Evolutionary conservation across 2,888 invertebrate genomes (phyloP), one percentile per base, ranked within the genome.

Genomic region (Helicoverpa assulta): DNA sequence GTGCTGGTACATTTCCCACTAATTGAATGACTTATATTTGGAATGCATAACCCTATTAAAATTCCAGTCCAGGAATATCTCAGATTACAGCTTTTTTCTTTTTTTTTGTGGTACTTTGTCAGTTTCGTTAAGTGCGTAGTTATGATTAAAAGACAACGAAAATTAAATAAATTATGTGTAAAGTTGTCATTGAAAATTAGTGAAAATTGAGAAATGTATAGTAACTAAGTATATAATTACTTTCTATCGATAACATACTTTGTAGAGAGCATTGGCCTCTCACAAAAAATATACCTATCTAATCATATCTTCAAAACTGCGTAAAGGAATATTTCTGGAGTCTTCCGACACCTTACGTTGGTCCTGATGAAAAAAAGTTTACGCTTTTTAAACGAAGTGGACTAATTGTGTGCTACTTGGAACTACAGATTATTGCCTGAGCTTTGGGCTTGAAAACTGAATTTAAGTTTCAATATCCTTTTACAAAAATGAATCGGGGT

Each of bases 31-130:
- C 62, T 19, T 52, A 56, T 54, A 52, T 61, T 51, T 54, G 21
- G 19, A 70, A 76, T 76, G 56, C 67, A 63, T 66, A 52, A 57
- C 40, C 21, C 33, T 50, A 69, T 65, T 75, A 75, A 79, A 66
- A 70, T 77, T 65, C 65, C 56, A 51, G 40, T 59, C n/a, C 37
- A 0, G 55, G 43, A 65, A 64, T 70, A 56, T 40, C 40, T 78
- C 19, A 56, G 55, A 65, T 62, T 50, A 4, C n/a, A 19, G 10
- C 7, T 10, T 26, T 16, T 37, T 29, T 55, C 5, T 8, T n/a
- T 12, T n/a, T 12, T n/a, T 19, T 19, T 40, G 26, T 12, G 16
- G 10, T 14, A 40, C 40, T 14, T 40, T 40, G 40, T 40, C 40
- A 40, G 4, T 47, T 47, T 47, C 47, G 5, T n/a, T 26, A 26